Evolutionary conservation across 2,888 invertebrate species (phyloP), one percentile per base, ranked within the genome.

Genomic region (Volucella zonaria): DNA sequence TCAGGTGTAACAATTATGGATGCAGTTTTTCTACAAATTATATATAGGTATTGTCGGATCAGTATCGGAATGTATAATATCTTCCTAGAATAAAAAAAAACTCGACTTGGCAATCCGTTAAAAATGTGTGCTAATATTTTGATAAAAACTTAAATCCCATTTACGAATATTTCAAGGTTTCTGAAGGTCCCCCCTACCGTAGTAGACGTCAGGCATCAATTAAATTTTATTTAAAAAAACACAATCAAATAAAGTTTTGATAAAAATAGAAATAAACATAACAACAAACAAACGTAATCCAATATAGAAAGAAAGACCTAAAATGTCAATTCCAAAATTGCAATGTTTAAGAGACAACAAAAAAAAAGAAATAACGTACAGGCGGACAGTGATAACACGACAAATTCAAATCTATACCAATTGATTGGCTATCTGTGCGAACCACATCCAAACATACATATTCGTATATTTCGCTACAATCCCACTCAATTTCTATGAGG

Each of bases 241-340:
- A 49, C 61, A 74, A 70, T 78, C 74, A 67, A 77, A 77, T 54
- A 70, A 76, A 61, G 52, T 67, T 77, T 71, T 47, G 45, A 42
- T 40, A 14, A 47, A 54, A 73, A 51, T 2, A 12, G 23, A 66
- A 66, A 49, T 38, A 43, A 56, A 56, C 58, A 3, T 18, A 71
- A 67, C 15, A 59, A 58, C 42, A 18, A 61, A 40, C 47, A 68
- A 77, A 67, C 62, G 77, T 71, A 77, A 82, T 67, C 71, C 31
- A 76, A 68, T 73, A 80, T 66, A 45, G 52, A 47, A 52, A 64
- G 49, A 58, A 38, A 47, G 11, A 51, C 42, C 56, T 40, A n/a
- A 66, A 78, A 82, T 74, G 78, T 74, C 78, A 82, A 78, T 78
- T 78, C 64, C 68, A 52, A 78, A 77, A 82, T 82, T 82, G 82